Base-by-base conservation (phyloP, 1,140 invertebrate genomes). In the Pachyrhynchus sulphureomaculatus region DNA sequence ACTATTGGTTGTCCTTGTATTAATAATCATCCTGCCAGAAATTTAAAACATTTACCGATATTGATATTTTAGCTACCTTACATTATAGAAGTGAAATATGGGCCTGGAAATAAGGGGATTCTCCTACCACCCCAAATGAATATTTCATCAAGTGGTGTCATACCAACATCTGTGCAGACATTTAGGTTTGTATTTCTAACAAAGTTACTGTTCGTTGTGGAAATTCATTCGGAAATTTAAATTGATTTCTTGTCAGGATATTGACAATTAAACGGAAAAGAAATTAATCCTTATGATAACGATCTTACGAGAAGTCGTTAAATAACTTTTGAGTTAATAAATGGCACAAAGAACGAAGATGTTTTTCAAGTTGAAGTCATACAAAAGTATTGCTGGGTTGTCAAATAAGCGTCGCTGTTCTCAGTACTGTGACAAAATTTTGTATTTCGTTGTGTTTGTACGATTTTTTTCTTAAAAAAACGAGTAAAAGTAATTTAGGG, bases 111-210 rank as follows among this genome's bases (percentile, higher is more conserved):
- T 72, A 77, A 81, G 58, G 84, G 83, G 64, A 90, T 89, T 48
- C 83, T 92, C 76, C 76, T 84, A 60, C 82, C 84, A 45, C 91
- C 91, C 13, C 84, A 85, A 68, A 84, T 93, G 64, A 93, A 92
- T 78, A 91, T 94, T 67, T 86, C 89, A 21, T 84, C 85, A 59
- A 83, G 81, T 52, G 91, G 91, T 33, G 78, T 84, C 63, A 88
- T 94, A 24, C 91, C 91, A 18, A 82, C 83, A 56, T 84, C 80
- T 60, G 81, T 89, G 65, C 86, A 89, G 75, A 87, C 88, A 56
- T 90, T 90, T 79, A 80, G 82, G 83, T 85, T 74, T 74, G 73
- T 65, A 62, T 55, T 59, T 56, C 32, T 49, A 58, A 58, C 32
- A 17, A 20, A 26, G 18, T 21, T 10, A 32, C 17, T 52, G 34